Base-by-base conservation (phyloP, 1,140 invertebrate species). In the Drosophila tani region DNA sequence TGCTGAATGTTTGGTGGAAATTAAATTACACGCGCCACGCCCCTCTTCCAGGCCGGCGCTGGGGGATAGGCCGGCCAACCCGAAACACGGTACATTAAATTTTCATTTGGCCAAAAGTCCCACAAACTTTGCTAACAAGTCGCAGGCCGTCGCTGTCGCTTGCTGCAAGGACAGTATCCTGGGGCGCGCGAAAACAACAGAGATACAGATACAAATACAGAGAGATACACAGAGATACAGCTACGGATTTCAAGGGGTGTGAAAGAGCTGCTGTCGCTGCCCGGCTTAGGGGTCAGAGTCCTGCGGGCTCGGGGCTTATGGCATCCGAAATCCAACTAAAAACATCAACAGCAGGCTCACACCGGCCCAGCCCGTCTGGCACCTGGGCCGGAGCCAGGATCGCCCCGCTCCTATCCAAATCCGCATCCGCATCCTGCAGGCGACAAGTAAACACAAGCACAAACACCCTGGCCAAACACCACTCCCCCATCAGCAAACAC, bases 71-170 rank as follows among this genome's bases (percentile, higher is more conserved):
- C 75, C 32, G 74, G 49, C 74, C 74, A 77, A 55, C 74, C 75
- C 75, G 49, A 78, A 78, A 70, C 75, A 78, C 38, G 75, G 40
- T 69, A 78, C 75, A 78, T 78, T 78, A 78, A 78, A 78, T 57
- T 78, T 78, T 78, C 74, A 78, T 78, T 78, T 78, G 75, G 74
- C 75, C 74, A 69, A 69, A 78, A 78, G 75, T 78, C 74, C 56
- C 75, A 77, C 74, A 62, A 78, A 78, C 65, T 78, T 78, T 62
- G 75, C 43, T 69, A 78, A 78, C 75, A 78, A 77, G 56, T 77
- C 75, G 63, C 75, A 62, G 74, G 35, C 71, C 40, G 32, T 11
- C 40, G 32, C 32, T 32, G 29, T 40, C 29, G 24, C 4, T 29
- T 8, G 73, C 62, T 53, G 50, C 73, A 56, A 69, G 38, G 62